A percentile compares a stretch with the other conserved stretches of the same genome.
These are phyloP conservation scores for Ichneumoninae sp. DNA, from an alignment of 2,888 invertebrate species.

Conservation along the genomic window DNA sequence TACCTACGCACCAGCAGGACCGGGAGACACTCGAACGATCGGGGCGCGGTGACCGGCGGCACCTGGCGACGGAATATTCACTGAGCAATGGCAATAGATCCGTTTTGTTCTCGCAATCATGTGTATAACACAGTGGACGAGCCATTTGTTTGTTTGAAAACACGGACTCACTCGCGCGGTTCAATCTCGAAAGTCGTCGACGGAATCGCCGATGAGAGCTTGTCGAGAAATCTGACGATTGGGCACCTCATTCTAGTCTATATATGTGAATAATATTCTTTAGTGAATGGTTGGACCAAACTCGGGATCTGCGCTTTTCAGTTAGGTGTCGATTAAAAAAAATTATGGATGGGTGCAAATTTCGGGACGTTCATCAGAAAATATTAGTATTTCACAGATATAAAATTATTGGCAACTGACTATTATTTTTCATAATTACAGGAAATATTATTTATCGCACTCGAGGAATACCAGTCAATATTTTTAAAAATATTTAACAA, in stretches of 20 bases:
- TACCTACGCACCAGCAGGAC: constrained; percentile 52
- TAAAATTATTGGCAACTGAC: too few species aligned
- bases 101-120: constrained; percentile 50
- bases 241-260: too few species aligned
- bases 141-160: constrained; percentile 78
- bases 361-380: too few species aligned
- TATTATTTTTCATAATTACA: too few species aligned
- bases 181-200: constrained; percentile 36
- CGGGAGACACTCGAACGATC: constrained; percentile 61
- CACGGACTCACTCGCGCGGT: constrained; percentile 51
- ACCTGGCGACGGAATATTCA: constrained; percentile 78
- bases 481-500: too few species aligned
- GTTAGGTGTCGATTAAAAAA: too few species aligned
- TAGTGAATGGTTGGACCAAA: not conserved
- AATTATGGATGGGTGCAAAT: too few species aligned
- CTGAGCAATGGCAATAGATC: constrained; percentile 73
- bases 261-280: not conserved
- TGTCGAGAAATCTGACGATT: constrained; percentile 15
- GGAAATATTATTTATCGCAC: too few species aligned
- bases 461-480: too few species aligned
- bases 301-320: not conserved
- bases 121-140: constrained; percentile 26
- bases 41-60: constrained; percentile 66
- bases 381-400: too few species aligned
- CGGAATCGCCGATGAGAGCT: not conserved